Percentiles rank a stretch among this genome's conserved stretches.
These are phyloP conservation scores for Alcis repandata DNA, from an alignment of 2,888 invertebrate species.

Conservation along the genomic window DNA sequence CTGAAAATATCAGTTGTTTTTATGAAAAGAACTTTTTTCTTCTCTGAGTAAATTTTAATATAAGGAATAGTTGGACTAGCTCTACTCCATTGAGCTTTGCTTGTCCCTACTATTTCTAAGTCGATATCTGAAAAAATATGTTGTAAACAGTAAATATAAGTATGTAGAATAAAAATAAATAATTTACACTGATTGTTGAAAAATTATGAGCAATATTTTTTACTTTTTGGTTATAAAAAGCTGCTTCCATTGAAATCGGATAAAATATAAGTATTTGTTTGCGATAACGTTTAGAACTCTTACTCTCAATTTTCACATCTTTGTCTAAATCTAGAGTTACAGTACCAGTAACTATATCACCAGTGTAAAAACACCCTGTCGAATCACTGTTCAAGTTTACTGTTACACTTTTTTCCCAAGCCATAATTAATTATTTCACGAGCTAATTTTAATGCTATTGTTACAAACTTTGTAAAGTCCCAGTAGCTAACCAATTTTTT, in stretches of 20 bases:
- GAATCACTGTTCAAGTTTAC: slow-evolving; percentile 71
- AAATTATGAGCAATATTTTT: too few relatives aligned
- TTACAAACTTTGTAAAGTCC: too few relatives aligned
- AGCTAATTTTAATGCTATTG: background rate
- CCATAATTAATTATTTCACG: slow-evolving; percentile 55
- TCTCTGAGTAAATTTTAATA: slow-evolving; percentile 73
- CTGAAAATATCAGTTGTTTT: slow-evolving; percentile 63
- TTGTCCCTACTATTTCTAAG: slow-evolving; percentile 67
- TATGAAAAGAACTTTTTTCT: slow-evolving; percentile 65
- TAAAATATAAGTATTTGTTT: too few relatives aligned
- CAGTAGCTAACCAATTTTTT: too few relatives aligned
- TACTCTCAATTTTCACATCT: slow-evolving; percentile 70
- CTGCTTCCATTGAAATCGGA: too few relatives aligned
- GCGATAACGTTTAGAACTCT: slow-evolving; percentile 36
- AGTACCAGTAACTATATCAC: slow-evolving; percentile 76
- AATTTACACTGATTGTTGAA: too few relatives aligned
- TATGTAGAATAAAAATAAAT: background rate
- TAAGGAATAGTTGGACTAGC: slow-evolving; percentile 72
- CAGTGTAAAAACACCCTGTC: slow-evolving; percentile 71
- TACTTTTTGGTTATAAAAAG: too few relatives aligned
- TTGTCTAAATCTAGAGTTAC: slow-evolving; percentile 69
- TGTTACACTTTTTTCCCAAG: slow-evolving; percentile 63
- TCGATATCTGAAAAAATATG: slow-evolving; percentile 64
- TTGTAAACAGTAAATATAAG: background rate
- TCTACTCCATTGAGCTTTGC: slow-evolving; percentile 76